A percentile compares a stretch with the other conserved stretches of the same genome.
Evolutionary conservation across 2,888 invertebrate species (phyloP).

Genomic region (Phaedon cochleariae): DNA sequence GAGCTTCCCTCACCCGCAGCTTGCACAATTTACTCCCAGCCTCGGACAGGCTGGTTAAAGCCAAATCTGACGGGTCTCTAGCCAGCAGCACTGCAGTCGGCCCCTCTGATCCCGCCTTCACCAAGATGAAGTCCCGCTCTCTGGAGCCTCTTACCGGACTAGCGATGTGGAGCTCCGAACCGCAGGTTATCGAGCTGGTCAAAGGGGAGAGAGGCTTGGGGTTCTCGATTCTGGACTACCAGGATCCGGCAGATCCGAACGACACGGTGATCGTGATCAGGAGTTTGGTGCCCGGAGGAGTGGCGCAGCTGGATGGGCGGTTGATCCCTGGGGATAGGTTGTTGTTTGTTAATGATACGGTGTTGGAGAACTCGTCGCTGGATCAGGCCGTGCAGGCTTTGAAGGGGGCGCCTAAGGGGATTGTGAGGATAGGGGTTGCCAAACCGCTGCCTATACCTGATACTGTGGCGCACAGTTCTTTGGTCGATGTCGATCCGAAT

Average conservation of each 20-base stretch:
- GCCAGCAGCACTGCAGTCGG: slow-evolving; percentile 70
- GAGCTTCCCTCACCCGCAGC: slow-evolving; percentile 64
- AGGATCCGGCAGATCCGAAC: slow-evolving; percentile 94
- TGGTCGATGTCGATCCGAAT: slow-evolving; percentile 56
- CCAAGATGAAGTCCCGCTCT: slow-evolving; percentile 83
- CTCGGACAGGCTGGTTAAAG: slow-evolving; percentile 81
- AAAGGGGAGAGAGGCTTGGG: slow-evolving; percentile 98
- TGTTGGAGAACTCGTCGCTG: slow-evolving; percentile 92
- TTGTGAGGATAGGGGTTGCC: slow-evolving; percentile 95
- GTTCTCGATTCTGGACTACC: slow-evolving; percentile 96
- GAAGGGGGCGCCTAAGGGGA: slow-evolving; percentile 94
- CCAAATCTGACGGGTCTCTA: slow-evolving; percentile 91
- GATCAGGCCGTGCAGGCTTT: slow-evolving; percentile 97
- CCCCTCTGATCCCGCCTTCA: slow-evolving; percentile 65
- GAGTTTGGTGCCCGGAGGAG: slow-evolving; percentile 97
- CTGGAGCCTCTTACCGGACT: slow-evolving; percentile 97
- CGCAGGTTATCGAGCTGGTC: slow-evolving; percentile 93
- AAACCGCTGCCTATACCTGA: slow-evolving; percentile 87
- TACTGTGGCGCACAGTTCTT: slow-evolving; percentile 65
- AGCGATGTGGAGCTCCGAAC: slow-evolving; percentile 98
- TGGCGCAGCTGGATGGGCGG: slow-evolving; percentile 96
- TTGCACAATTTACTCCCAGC: slow-evolving; percentile 72
- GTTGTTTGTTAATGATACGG: slow-evolving; percentile 92
- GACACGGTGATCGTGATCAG: slow-evolving; percentile 98
- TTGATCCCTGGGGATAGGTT: slow-evolving; percentile 97